Evolutionary conservation across 2,113 vertebrate genomes (phyloP), one percentile per base, ranked within the genome.

Genomic region (Thunnus thynnus): DNA sequence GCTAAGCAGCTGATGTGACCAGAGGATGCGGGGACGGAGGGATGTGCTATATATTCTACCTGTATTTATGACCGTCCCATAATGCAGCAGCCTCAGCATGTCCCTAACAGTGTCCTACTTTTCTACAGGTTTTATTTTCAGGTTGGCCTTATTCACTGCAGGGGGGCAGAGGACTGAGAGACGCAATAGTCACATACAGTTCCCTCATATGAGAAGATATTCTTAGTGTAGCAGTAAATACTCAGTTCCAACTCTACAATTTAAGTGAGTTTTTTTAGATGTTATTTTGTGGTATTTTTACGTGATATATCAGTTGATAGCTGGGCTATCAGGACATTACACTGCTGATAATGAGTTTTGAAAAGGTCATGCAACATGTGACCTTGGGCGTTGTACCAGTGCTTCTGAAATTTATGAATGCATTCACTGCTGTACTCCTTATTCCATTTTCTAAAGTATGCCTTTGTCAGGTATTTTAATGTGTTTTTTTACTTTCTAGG

Each of bases 71-170:
- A 64, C 82, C 47, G 52, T 88, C 89, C 88, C 87, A 87, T 83
- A 91, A 92, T 92, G 89, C 89, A 90, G 90, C 91, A 90, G 83
- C 78, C 90, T 87, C 91, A 87, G 86, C 88, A 84, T 86, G 85
- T 86, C 81, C 87, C 36, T 89, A 83, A 55, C 76, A 13, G 54
- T 76, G 91, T 93, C 91, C 92, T 90, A 84, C 83, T 90, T 93
- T 80, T 73, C 72, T 48, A 46, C 65, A 46, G 73, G 64, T 76
- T 90, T 81, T 56, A 56, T 80, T 87, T 85, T 74, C 61, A 84
- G 86, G 77, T 76, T 78, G 86, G 74, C 90, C 90, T 90, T 85
- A 52, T 90, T 91, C 81, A 73, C 68, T 66, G 57, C n/a, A 55
- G 83, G 25, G 66, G 69, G 47, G 68, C 78, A 72, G 72, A 76